Percentiles rank a stretch among this genome's conserved stretches.
Conservation (phyloP, 2,113 vertebrate genomes). For the Heptranchias perlo region DNA sequence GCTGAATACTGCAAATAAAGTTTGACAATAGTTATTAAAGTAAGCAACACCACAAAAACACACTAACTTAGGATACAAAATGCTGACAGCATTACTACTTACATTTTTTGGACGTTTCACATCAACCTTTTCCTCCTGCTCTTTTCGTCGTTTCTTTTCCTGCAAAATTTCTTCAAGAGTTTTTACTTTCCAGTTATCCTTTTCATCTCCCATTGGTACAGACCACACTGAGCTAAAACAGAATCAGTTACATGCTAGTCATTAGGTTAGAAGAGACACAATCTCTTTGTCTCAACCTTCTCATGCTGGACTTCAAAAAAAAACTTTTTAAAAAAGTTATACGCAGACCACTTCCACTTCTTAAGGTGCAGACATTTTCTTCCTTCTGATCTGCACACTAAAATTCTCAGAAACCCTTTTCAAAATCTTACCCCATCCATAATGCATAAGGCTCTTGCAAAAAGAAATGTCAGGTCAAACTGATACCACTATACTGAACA, state of each 20-base stretch:
- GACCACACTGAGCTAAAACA: slow-evolving; percentile 59
- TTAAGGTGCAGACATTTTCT: neutral
- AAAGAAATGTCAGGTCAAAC: neutral
- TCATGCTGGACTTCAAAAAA: slow-evolving; percentile 13
- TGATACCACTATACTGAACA: neutral
- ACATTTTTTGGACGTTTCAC: slow-evolving; percentile 85
- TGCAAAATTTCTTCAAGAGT: slow-evolving; percentile 97
- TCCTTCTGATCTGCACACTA: neutral
- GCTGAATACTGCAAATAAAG: neutral
- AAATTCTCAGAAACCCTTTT: neutral
- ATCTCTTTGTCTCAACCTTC: slow-evolving; percentile 15
- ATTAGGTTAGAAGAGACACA: slow-evolving; percentile 21
- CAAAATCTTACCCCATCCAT: neutral
- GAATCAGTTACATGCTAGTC: slow-evolving; percentile 38
- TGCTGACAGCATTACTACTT: slow-evolving; percentile 46
- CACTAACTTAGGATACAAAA: neutral
- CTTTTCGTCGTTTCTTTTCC: slow-evolving; percentile 92
- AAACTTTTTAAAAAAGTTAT: neutral
- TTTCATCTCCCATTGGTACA: slow-evolving; percentile 98
- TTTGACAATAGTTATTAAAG: neutral
- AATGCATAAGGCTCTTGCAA: neutral
- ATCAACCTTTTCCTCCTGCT: slow-evolving; percentile 88
- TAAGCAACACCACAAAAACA: neutral
- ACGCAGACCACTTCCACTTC: neutral
- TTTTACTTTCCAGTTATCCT: slow-evolving; percentile 99